Evolutionary conservation across 1,140 invertebrate genomes (phyloP).

Genomic region (Lordiphosa stackelbergi): DNA sequence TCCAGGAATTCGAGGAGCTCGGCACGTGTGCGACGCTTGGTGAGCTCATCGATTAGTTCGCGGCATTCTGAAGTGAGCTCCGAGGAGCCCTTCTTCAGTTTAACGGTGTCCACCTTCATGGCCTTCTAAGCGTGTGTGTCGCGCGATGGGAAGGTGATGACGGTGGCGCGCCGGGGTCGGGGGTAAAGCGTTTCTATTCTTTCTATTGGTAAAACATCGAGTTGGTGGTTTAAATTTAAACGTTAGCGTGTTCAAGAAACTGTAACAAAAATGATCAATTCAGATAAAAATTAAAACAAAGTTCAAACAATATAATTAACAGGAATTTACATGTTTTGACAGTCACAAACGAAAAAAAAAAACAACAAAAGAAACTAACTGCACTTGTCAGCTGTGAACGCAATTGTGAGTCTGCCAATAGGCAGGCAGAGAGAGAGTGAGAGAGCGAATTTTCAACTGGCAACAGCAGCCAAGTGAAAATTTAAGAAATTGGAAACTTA

Average conservation of each 20-base stretch:
- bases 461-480: conserved; percentile 4
- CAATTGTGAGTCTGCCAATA: conserved; percentile 23
- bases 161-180: background rate
- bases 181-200: conserved; percentile 8
- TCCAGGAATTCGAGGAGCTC: conserved; percentile 86
- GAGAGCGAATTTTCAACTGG: conserved; percentile 19
- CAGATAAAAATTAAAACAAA: conserved; percentile 1
- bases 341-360: background rate
- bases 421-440: conserved; percentile 12
- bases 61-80: conserved; percentile 93
- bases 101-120: conserved; percentile 93
- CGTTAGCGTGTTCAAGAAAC: conserved; percentile 44
- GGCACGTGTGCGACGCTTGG: conserved; percentile 82
- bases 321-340: conserved; percentile 1
- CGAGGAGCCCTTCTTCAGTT: conserved; percentile 91
- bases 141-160: background rate
- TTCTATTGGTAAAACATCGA: conserved; percentile 32
- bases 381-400: conserved; percentile 45
- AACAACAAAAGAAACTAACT: conserved; percentile 24
- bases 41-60: conserved; percentile 87
- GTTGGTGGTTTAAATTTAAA: conserved; percentile 30
- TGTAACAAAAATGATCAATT: conserved; percentile 20
- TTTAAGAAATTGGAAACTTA: too few relatives aligned
- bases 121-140: conserved; percentile 34
- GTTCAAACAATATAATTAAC: conserved; percentile 3